phyloP scores from a whole-genome alignment of 1,140 invertebrate species.

The Ooceraea biroi region DNA sequence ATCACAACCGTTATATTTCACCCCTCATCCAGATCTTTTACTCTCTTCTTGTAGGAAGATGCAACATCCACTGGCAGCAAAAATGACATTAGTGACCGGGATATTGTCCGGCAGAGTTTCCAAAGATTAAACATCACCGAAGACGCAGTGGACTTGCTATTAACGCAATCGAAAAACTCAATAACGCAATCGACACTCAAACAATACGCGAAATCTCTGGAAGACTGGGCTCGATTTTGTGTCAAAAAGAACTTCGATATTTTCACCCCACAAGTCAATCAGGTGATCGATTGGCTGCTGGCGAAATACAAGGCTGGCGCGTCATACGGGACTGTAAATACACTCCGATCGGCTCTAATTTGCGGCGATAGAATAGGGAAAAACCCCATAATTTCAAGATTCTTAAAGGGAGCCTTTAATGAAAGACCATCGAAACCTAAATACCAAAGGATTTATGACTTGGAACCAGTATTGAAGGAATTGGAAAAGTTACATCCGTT shows the following conservation, averaged over 20 bases:
- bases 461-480: neutral
- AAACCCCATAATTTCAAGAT: neutral
- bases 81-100: neutral
- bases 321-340: neutral
- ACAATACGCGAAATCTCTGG: neutral
- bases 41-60: neutral
- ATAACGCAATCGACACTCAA: neutral
- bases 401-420: neutral
- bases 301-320: neutral
- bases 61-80: neutral
- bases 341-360: neutral
- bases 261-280: neutral
- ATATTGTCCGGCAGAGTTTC: neutral
- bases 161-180: no score
- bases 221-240: neutral
- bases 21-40: neutral
- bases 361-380: neutral
- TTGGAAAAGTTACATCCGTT: neutral
- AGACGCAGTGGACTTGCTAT: neutral
- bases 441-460: conserved; percentile 6
- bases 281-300: neutral
- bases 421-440: neutral
- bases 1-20: neutral
- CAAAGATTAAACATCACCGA: neutral
- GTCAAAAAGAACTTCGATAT: neutral